Conservation (phyloP, 53 echinoderm and acorn worm genomes). For the Mesocentrotus franciscanus region DNA sequence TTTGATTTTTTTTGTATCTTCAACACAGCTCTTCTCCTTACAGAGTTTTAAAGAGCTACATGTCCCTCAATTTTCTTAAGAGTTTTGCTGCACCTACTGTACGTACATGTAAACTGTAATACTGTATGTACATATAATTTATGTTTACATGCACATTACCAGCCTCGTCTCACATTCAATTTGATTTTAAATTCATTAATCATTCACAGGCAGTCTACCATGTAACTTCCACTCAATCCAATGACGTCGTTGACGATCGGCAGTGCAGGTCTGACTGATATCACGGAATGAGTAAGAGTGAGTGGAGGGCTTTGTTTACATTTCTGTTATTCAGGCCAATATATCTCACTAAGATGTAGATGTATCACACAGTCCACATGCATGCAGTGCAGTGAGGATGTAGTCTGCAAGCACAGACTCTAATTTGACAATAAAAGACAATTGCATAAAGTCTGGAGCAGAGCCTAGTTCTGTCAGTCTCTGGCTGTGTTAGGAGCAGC, state of each 20-base stretch:
- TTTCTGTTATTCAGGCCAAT: slow-evolving; percentile 23
- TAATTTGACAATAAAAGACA: no score
- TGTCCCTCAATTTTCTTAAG: no score
- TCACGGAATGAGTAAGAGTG: slow-evolving; percentile 16
- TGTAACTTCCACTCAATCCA: slow-evolving; percentile 29
- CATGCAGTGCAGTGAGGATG: background rate
- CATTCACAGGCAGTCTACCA: slow-evolving; percentile 38
- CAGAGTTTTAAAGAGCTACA: no score
- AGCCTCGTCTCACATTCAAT: background rate
- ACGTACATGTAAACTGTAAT: no score
- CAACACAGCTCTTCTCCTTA: no score
- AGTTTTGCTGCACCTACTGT: no score
- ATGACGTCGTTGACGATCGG: background rate
- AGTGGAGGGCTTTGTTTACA: slow-evolving; percentile 49
- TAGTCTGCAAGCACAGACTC: no score
- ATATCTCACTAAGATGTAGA: slow-evolving; percentile 20
- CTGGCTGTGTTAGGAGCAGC: no score
- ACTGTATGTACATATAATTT: no score
- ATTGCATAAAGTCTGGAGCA: no score
- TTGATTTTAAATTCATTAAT: slow-evolving; percentile 32
- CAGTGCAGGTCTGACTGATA: slow-evolving; percentile 1
- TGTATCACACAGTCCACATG: background rate
- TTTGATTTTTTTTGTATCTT: no score
- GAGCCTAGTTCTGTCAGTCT: no score
- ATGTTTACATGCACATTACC: background rate